A percentile compares a stretch with the other conserved stretches of the same genome.
These are phyloP conservation scores for Sinocyclocheilus maitianheensis DNA, from an alignment of 2,113 vertebrate genomes.

Conservation along the genomic window DNA sequence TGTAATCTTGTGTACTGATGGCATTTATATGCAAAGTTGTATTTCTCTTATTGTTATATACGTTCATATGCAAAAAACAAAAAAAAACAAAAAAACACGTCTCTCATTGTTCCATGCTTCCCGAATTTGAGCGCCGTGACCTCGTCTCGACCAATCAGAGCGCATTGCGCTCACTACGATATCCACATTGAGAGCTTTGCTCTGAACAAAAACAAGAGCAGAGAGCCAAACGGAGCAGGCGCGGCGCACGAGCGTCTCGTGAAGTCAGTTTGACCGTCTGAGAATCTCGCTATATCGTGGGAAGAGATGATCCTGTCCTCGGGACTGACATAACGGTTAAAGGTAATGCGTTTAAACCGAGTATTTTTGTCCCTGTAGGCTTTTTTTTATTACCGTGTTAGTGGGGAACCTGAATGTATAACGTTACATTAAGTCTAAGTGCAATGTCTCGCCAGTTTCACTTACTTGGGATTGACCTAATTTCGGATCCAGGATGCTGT, in stretches of 20 bases:
- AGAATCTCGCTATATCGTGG: neutral
- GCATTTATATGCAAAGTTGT: no score
- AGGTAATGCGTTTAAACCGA: constrained; percentile 57
- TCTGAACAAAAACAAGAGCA: neutral
- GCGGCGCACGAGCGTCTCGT: constrained; percentile 54
- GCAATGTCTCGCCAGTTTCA: constrained; percentile 28
- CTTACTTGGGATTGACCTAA: constrained; percentile 51
- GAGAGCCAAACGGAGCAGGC: constrained; percentile 52
- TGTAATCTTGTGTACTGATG: no score
- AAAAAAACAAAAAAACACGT: no score
- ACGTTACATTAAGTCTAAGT: neutral
- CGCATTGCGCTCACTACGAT: constrained; percentile 15
- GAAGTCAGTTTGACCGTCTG: constrained; percentile 53
- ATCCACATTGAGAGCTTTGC: neutral
- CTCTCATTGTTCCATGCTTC: constrained; percentile 57
- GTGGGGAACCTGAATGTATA: neutral
- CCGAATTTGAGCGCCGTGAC: constrained; percentile 65
- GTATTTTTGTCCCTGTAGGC: neutral
- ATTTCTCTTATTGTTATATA: no score
- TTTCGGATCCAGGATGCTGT: constrained; percentile 37
- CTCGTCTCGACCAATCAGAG: no score
- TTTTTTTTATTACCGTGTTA: neutral
- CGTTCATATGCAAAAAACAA: no score
- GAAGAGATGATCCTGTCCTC: constrained; percentile 66
- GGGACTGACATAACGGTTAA: constrained; percentile 65